Conservation (phyloP, 2,113 vertebrate species). For the Carassius gibelio region DNA sequence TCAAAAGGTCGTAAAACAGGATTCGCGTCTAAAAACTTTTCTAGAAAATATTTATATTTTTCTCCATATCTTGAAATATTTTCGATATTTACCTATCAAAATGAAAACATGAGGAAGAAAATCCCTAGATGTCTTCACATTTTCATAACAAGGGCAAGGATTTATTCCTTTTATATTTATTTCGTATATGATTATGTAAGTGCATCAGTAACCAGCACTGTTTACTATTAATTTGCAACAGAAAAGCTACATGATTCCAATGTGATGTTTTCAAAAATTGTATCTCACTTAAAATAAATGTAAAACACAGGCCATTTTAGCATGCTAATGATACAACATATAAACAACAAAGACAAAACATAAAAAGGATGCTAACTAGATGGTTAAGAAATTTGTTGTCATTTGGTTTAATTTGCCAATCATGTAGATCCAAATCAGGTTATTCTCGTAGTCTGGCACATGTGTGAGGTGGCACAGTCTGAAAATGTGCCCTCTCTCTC, state of each 20-base stretch:
- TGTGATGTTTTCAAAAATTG: background rate
- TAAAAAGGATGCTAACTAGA: background rate
- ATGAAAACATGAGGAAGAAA: no score
- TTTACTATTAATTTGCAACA: background rate
- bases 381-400: conserved; percentile 13
- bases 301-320: background rate
- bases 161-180: background rate
- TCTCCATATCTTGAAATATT: no score
- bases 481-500: conserved; percentile 10
- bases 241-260: background rate
- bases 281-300: background rate
- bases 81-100: no score
- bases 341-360: background rate
- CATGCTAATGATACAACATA: background rate
- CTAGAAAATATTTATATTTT: no score
- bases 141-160: background rate
- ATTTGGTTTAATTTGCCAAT: conserved; percentile 28
- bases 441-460: conserved; percentile 25
- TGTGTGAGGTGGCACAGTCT: background rate
- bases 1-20: no score
- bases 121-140: background rate
- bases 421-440: conserved; percentile 22
- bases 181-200: background rate
- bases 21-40: no score
- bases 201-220: background rate